Base-by-base conservation (phyloP, 2,797 vertebrate species). In the Urosaurus nigricauda region DNA sequence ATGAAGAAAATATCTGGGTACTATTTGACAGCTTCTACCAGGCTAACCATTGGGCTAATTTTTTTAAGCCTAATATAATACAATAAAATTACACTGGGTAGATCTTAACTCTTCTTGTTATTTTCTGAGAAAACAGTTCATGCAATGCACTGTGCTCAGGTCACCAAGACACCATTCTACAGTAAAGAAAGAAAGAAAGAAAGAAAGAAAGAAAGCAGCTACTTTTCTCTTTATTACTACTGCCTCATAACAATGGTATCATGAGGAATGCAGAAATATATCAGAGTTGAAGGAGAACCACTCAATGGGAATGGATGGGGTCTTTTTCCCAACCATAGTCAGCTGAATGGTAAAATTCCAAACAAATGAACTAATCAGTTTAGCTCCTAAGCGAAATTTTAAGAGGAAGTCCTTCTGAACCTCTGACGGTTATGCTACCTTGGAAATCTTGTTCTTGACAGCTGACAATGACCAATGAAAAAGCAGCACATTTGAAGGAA, bases 1-100 rank as follows among this genome's bases (percentile, higher is more conserved):
- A 84, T 65, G 65, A 91, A 91, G 88, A 4, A 87, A 19, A 3
- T 91, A 84, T 26, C 32, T 58, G 37, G 9, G 24, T 89, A 73
- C 4, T 65, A 53, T 43, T 80, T 2, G 4, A 89, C 26, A 90
- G 83, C 86, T 43, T n/a, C 86, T 37, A 2, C 21, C 56, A n/a
- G 43, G 8, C 3, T n/a, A 74, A 70, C 77, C 47, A 92, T 37
- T 24, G 16, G 9, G 16, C 29, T 89, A 19, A 71, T 68, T 47
- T 71, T n/a, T 79, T 11, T 40, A 56, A 70, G 35, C 29, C 40
- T n/a, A 47, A 16, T 58, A 32, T 11, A 79, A 56, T 43, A 21
- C 0, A 60, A 70, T 78, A 79, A n/a, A 56, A 14, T n/a, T 5
- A 58, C 11, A 14, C 26, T 83, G 40, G 24, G 37, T 65, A 40